phyloP scores from a whole-genome alignment of 2,888 invertebrate genomes.

The Tipula confusa region DNA sequence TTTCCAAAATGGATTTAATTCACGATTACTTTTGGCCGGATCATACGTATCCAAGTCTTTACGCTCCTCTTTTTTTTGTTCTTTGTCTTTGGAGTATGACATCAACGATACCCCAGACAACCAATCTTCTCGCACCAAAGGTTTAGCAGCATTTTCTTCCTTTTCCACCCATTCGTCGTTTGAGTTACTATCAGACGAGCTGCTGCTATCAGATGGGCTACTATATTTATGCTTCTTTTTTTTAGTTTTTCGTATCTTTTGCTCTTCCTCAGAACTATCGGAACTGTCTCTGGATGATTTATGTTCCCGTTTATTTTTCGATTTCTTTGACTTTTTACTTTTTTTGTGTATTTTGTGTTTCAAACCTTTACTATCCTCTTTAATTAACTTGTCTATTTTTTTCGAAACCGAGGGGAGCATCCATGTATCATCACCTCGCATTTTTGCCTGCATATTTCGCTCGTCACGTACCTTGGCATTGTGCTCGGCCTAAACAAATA shows the following conservation, averaged over 20 bases:
- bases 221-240: constrained; percentile 40
- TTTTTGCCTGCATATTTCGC: constrained; percentile 38
- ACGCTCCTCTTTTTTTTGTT: constrained; percentile 51
- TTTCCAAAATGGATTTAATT: constrained; percentile 92
- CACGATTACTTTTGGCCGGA: constrained; percentile 67
- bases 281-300: constrained; percentile 36
- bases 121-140: constrained; percentile 66
- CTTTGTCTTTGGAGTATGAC: constrained; percentile 46
- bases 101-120: constrained; percentile 61
- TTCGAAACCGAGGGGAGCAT: constrained; percentile 42
- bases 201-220: constrained; percentile 38
- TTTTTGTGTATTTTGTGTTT: constrained; percentile 48
- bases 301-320: constrained; percentile 33
- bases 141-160: constrained; percentile 36
- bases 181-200: constrained; percentile 36
- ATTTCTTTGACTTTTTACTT: constrained; percentile 41
- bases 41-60: constrained; percentile 58
- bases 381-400: constrained; percentile 39
- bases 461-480: constrained; percentile 41
- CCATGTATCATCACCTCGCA: constrained; percentile 44
- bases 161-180: constrained; percentile 63
- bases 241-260: constrained; percentile 34
- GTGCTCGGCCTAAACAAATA: constrained; percentile 40
- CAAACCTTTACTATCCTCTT: not conserved
- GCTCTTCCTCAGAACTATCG: constrained; percentile 47